Evolutionary conservation across 2,113 vertebrate genomes (phyloP).

Genomic region (Bubo bubo): DNA sequence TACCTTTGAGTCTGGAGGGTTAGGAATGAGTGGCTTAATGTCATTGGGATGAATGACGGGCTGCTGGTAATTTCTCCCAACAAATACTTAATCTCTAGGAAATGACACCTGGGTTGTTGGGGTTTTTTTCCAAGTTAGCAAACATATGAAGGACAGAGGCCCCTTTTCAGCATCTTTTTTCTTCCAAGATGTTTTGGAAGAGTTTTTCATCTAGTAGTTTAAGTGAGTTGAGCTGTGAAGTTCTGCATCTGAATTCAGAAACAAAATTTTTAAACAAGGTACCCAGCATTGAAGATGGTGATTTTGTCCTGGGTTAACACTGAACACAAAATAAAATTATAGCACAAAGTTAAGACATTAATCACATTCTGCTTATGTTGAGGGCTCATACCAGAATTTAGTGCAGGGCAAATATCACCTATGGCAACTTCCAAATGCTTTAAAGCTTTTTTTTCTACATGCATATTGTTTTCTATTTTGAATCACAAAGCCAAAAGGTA

Average conservation of each 20-base stretch:
- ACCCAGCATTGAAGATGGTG: neutral
- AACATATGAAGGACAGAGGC: fast-evolving
- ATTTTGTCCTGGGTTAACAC: neutral
- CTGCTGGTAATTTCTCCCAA: neutral
- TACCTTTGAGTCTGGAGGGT: neutral
- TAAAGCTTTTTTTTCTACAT: neutral
- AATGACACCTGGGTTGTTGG: neutral
- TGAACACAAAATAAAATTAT: neutral
- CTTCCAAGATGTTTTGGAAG: neutral
- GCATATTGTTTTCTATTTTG: neutral
- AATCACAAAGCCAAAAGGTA: neutral
- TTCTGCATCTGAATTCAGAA: neutral
- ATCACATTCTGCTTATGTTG: neutral
- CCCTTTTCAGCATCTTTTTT: neutral
- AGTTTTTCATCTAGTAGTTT: neutral
- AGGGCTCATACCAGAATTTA: neutral
- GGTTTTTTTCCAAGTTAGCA: neutral
- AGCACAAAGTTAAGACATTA: neutral
- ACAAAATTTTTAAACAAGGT: neutral
- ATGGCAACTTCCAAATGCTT: neutral
- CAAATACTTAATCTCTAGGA: neutral
- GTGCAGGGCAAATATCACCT: neutral
- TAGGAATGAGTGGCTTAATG: neutral
- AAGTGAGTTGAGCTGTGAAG: neutral
- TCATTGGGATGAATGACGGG: neutral